Percentiles rank a stretch among this genome's conserved stretches.
Evolutionary conservation across 1,140 invertebrate species (phyloP).

Genomic region (Panulirus ornatus): DNA sequence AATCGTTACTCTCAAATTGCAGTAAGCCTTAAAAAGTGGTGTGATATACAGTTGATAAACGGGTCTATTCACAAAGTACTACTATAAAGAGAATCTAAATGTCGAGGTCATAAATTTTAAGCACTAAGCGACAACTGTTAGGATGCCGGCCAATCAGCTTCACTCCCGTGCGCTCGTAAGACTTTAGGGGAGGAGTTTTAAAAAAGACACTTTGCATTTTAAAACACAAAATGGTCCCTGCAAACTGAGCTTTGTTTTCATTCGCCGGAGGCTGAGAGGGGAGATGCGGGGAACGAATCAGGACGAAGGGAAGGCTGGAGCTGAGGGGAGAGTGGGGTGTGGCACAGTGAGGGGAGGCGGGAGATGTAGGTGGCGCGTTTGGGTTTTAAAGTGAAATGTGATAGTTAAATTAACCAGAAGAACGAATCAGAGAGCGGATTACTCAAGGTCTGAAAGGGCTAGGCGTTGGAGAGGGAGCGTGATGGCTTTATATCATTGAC

Average conservation of each 20-base stretch:
- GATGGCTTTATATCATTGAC: neutral
- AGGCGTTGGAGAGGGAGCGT: neutral
- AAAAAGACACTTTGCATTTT: constrained; percentile 45
- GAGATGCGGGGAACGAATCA: constrained; percentile 44
- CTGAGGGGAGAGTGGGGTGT: neutral
- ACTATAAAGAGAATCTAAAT: too few species aligned
- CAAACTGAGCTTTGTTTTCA: constrained; percentile 12
- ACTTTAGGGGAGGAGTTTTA: constrained; percentile 30
- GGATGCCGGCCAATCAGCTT: constrained; percentile 21
- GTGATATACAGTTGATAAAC: too few species aligned
- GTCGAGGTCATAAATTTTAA: neutral
- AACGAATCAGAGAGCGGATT: neutral
- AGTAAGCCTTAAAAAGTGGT: too few species aligned
- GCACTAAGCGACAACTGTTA: neutral
- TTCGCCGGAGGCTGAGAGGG: constrained; percentile 31
- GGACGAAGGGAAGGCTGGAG: neutral
- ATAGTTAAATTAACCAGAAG: neutral
- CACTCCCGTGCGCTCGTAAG: neutral
- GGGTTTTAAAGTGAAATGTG: constrained; percentile 20
- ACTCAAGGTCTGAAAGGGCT: too few species aligned
- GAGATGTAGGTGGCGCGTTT: neutral
- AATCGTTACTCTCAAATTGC: too few species aligned
- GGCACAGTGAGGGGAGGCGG: neutral
- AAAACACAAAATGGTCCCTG: constrained; percentile 51
- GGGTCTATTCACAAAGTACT: too few species aligned